phyloP scores from a whole-genome alignment of 2,113 vertebrate species.

The Cercopithecus mona region DNA sequence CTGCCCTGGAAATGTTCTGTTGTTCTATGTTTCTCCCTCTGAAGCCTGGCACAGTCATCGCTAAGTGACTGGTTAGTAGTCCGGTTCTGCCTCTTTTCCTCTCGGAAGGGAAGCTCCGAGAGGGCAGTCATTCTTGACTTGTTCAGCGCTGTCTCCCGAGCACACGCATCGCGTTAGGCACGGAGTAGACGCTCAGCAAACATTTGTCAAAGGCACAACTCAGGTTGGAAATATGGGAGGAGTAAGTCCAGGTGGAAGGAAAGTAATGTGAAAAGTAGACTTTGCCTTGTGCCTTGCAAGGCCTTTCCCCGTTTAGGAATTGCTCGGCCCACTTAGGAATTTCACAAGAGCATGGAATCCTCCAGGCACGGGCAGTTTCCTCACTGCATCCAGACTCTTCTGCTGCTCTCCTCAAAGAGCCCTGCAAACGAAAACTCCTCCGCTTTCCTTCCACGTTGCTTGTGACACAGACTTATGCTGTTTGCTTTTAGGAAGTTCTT shows the following conservation, averaged over 20 bases:
- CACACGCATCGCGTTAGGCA: rapidly evolving
- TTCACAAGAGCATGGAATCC: not conserved
- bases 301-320: slow-evolving; percentile 53
- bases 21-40: not conserved
- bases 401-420: not conserved
- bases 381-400: not conserved
- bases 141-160: not conserved
- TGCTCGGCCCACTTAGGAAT: slow-evolving; percentile 23
- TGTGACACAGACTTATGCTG: not conserved
- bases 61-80: rapidly evolving
- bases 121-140: not conserved
- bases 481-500: not conserved
- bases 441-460: not conserved
- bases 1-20: rapidly evolving
- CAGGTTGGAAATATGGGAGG: not conserved
- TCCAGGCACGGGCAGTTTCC: not conserved
- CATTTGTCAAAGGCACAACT: not conserved
- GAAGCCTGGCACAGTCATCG: not conserved
- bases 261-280: not conserved
- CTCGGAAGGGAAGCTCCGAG: not conserved
- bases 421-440: not conserved
- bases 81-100: not conserved
- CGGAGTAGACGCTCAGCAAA: rapidly evolving
- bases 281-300: not conserved
- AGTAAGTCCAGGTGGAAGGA: not conserved